Base-by-base conservation (phyloP, 2,797 vertebrate species). In the Craterocephalus amniculus region DNA sequence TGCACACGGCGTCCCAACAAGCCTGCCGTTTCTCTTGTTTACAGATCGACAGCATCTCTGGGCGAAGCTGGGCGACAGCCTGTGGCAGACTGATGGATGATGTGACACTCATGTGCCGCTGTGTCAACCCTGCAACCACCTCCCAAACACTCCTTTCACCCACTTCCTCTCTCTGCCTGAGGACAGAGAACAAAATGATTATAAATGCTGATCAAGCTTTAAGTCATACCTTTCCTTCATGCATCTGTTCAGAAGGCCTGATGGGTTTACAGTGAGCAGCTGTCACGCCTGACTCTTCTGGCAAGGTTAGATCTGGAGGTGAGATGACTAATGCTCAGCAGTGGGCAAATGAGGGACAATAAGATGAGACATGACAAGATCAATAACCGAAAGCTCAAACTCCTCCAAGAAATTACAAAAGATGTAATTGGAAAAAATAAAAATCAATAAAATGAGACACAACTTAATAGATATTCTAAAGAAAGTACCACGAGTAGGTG, bases 41-140 rank as follows among this genome's bases (percentile, higher is more conserved):
- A 94, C 90, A 91, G 91, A 90, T 92, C 82, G 22, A 80, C 78
- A 85, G 83, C 57, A 35, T 91, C 89, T 83, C 86, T 76, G 63
- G 65, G 83, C 87, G 87, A 84, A 84, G 78, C 69, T 1, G 22
- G 74, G 74, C 70, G 68, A 87, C 83, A 83, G 86, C 76, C 76
- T 84, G 86, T 87, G 91, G 90, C 87, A 85, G 83, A 67, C 86
- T 93, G 92, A 93, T 89, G 85, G 91, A 93, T 91, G 90, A 90
- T 73, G 80, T 85, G 90, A 91, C 91, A 91, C 81, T 74, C 57
- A 32, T 76, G 80, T 58, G 7, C 83, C 78, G 58, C 80, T 75
- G 81, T 92, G 89, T 90, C 91, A 89, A 82, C 81, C 57, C 60
- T 51, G 55, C 67, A 69, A 69, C 70, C 71, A 64, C 36, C 59